Base-by-base conservation (phyloP, 2,113 vertebrate species). In the Brachypodius melanocephalos region DNA sequence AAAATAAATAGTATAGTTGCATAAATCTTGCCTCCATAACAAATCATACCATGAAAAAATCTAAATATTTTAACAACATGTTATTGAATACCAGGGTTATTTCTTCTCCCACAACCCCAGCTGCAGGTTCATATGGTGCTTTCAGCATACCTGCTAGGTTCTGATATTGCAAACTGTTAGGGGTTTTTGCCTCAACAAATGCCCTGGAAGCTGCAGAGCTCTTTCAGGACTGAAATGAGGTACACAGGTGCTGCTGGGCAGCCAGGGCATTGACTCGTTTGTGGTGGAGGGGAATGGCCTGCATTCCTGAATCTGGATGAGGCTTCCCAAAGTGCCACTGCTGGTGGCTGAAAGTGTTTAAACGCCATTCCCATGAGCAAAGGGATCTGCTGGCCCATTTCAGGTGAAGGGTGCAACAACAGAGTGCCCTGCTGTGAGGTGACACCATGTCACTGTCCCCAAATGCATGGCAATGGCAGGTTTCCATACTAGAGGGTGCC, bases 361-460 rank as follows among this genome's bases (percentile, higher is more conserved):
- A 68, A n/a, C 5, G 32, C 17, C 2, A 0, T 55, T 79, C 18
- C 24, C 4, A 2, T 4, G 28, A 57, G 34, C 22, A 45, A 26
- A 71, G 19, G 48, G 46, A n/a, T 71, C 32, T 82, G 25, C 28
- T 92, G 31, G n/a, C 40, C 36, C 32, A 51, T 24, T 8, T 18
- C 2, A 7, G 26, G 18, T 26, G 25, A 77, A 69, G 31, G 22
- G 36, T 46, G 15, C 19, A 51, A 46, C 0, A 1, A 1, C 32
- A 76, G 59, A 21, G 31, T 21, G 16, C 20, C 8, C 15, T 78
- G 20, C 42, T 66, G 42, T 21, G 28, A 73, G 59, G 55, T 55
- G 36, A 14, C 29, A 49, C 16, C 0, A 0, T 54, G 25, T 69
- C 36, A 5, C 11, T 25, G 22, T 73, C 17, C 57, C 21, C 24